A percentile compares a stretch with the other conserved stretches of the same genome.
phyloP scores from a whole-genome alignment of 2,888 invertebrate genomes.

The Miltochrista miniata region DNA sequence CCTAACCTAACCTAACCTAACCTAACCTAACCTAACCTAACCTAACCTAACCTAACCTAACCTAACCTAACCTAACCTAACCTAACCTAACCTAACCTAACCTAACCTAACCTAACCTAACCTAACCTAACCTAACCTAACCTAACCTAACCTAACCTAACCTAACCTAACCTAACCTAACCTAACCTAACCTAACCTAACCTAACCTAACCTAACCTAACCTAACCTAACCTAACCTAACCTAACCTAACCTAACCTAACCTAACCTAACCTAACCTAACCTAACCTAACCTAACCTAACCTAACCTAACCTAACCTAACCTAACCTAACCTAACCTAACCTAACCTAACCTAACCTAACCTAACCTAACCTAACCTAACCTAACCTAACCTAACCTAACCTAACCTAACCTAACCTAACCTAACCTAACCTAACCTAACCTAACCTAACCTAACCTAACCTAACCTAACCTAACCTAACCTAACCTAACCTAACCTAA shows the following conservation, averaged over 20 bases:
- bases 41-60: slow-evolving; percentile 13
- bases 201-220: slow-evolving; percentile 13
- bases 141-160: slow-evolving; percentile 17
- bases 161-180: slow-evolving; percentile 12
- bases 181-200: slow-evolving; percentile 10
- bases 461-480: no score
- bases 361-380: slow-evolving; percentile 7
- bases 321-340: slow-evolving; percentile 12
- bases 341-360: slow-evolving; percentile 7
- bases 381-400: slow-evolving; percentile 11
- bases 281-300: slow-evolving; percentile 12
- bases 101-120: slow-evolving; percentile 15
- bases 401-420: slow-evolving; percentile 5
- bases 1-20: slow-evolving; percentile 15
- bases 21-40: slow-evolving; percentile 14
- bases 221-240: slow-evolving; percentile 12
- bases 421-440: neutral
- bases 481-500: neutral
- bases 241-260: slow-evolving; percentile 13
- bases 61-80: slow-evolving; percentile 14
- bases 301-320: slow-evolving; percentile 13
- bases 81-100: slow-evolving; percentile 15
- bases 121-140: slow-evolving; percentile 17
- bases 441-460: no score
- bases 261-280: slow-evolving; percentile 12